Percentiles rank a stretch among this genome's conserved stretches.
These are phyloP conservation scores for Ictidomys tridecemlineatus DNA, from an alignment of 2,113 vertebrate genomes.

Conservation along the genomic window DNA sequence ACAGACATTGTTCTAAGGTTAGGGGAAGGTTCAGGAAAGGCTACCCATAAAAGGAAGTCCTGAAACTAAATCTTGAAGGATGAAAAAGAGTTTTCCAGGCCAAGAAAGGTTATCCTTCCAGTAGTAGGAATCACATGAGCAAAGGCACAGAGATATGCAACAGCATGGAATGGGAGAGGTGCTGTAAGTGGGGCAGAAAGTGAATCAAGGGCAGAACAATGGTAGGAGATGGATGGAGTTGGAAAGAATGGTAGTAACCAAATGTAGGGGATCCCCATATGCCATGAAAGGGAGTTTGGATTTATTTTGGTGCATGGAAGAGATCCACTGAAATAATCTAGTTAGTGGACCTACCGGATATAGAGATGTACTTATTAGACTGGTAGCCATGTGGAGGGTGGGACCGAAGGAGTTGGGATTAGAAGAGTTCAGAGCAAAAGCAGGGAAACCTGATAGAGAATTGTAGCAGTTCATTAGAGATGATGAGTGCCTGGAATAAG, in stretches of 20 bases:
- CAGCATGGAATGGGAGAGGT: neutral
- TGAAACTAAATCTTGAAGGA: neutral
- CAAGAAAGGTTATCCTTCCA: neutral
- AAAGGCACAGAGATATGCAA: neutral
- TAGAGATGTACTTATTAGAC: neutral
- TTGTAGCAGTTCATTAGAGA: neutral
- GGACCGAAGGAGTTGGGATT: neutral
- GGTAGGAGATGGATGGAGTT: neutral
- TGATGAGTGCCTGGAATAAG: neutral
- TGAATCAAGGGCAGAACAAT: neutral
- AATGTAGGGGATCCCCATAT: neutral
- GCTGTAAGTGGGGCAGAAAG: neutral
- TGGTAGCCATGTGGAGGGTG: neutral
- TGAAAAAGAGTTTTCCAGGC: neutral
- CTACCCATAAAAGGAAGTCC: neutral
- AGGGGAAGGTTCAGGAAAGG: neutral
- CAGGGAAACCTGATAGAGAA: neutral
- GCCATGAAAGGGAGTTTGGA: neutral
- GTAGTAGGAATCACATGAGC: neutral
- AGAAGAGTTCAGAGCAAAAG: conserved; percentile 2
- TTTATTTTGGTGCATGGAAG: neutral
- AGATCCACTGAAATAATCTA: neutral
- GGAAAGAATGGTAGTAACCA: neutral
- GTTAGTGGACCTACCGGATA: neutral
- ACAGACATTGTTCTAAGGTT: neutral